Base-by-base conservation (phyloP, 2,797 vertebrate genomes). In the Microhierax caerulescens region DNA sequence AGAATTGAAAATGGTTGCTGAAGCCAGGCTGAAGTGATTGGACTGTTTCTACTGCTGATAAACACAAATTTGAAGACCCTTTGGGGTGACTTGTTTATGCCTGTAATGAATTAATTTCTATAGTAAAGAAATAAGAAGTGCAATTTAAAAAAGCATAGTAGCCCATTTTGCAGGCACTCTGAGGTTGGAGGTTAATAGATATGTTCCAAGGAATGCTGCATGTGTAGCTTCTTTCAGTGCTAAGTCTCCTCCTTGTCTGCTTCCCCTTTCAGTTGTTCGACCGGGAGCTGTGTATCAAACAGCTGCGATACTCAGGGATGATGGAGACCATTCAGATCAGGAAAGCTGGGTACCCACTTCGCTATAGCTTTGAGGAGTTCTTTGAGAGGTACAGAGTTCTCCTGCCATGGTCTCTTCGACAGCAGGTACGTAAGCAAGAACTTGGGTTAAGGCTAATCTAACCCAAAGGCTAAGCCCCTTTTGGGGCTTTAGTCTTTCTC, bases 221-320 rank as follows among this genome's bases (percentile, higher is more conserved):
- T 1, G 0, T 15, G 16, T 51, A 57, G 24, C 41, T 78, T 74
- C 57, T 59, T 67, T 80, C 36, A 70, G 50, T 56, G 74, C 53
- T 81, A 34, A 81, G 27, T 34, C 50, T 84, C 22, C 34, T 91
- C 39, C 48, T 54, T 32, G 17, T 73, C 37, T 79, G 75, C 83
- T 56, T 80, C 87, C 34, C 30, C 43, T 93, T 91, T 24, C 93
- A 99, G 99, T 94, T 99, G 82, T 99, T 99, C 32, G 98, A 99
- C 98, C 98, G 99, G 76, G 98, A 99, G 8, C 98, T 99, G 76
- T 99, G 99, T 86, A 95, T 99, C 48, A 98, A 98, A 56, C 99
- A 99, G 96, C 98, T 99, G 76, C 98, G 99, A 6, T 99, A 99
- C 92, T 99, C 99, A 0, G 99, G 99, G 37, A 99, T 99, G 99